Percentiles rank a stretch among this genome's conserved stretches.
phyloP scores from a whole-genome alignment of 2,888 invertebrate genomes.

The Conomelus anceps region DNA sequence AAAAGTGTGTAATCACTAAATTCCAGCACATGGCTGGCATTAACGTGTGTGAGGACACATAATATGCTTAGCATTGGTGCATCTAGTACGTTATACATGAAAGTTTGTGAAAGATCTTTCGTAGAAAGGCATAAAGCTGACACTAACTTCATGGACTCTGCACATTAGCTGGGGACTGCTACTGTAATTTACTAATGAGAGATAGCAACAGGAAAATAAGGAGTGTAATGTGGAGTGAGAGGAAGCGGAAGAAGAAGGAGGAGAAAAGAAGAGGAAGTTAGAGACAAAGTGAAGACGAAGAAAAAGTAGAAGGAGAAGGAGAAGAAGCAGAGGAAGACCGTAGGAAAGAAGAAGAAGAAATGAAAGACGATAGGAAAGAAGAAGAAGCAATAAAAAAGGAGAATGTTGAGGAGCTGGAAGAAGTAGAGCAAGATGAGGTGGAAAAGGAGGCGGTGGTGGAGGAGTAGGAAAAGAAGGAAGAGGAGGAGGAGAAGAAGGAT shows the following conservation, averaged over 20 bases:
- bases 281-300: neutral
- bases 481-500: neutral
- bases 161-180: too few species aligned
- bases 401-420: neutral
- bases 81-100: too few species aligned
- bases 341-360: neutral
- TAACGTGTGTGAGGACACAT: too few species aligned
- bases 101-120: too few species aligned
- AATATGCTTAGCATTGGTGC: too few species aligned
- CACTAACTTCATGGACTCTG: too few species aligned
- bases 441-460: neutral
- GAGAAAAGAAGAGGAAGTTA: neutral
- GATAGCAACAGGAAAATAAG: neutral
- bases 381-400: neutral
- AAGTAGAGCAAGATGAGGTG: neutral
- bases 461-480: neutral
- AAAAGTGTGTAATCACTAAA: too few species aligned
- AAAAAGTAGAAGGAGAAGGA: neutral
- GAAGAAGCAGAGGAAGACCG: neutral
- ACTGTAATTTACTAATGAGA: neutral
- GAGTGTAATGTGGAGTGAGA: neutral
- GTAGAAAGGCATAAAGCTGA: too few species aligned
- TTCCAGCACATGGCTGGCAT: too few species aligned
- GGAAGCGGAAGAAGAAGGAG: neutral
- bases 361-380: neutral